Percentiles rank a stretch among this genome's conserved stretches.
phyloP scores from a whole-genome alignment of 2,888 invertebrate species.

The Meghimatium bilineatum region DNA sequence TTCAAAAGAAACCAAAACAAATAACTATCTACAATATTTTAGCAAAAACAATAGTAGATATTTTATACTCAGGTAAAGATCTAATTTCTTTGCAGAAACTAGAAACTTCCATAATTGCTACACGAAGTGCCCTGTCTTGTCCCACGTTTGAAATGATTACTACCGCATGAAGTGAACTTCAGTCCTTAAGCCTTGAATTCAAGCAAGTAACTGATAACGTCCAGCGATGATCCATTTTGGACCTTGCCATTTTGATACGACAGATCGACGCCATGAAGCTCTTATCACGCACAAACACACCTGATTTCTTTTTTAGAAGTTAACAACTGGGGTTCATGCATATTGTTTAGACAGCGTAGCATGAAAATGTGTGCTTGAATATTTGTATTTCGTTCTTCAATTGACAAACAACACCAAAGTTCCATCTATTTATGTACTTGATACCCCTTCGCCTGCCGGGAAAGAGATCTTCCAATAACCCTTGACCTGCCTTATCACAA shows the following conservation, averaged over 20 bases:
- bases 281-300: background rate
- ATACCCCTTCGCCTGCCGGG: slow-evolving; percentile 21
- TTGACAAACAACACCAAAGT: background rate
- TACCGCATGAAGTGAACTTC: background rate
- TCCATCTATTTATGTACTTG: slow-evolving; percentile 15
- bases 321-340: background rate
- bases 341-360: background rate
- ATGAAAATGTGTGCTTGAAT: background rate
- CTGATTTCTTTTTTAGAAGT: background rate
- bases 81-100: too few species aligned
- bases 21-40: background rate
- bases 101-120: too few species aligned
- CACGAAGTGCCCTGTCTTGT: too few species aligned
- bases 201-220: slow-evolving; percentile 3
- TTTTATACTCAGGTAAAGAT: background rate
- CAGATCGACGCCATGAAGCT: background rate
- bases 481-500: slow-evolving; percentile 23
- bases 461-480: slow-evolving; percentile 30
- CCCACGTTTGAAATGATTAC: background rate
- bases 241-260: background rate
- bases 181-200: background rate
- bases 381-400: slow-evolving; percentile 6
- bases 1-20: background rate
- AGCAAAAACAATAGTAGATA: background rate
- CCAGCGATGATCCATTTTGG: background rate